Conservation (phyloP, 1,140 invertebrate species). For the Aphelinus certus region DNA sequence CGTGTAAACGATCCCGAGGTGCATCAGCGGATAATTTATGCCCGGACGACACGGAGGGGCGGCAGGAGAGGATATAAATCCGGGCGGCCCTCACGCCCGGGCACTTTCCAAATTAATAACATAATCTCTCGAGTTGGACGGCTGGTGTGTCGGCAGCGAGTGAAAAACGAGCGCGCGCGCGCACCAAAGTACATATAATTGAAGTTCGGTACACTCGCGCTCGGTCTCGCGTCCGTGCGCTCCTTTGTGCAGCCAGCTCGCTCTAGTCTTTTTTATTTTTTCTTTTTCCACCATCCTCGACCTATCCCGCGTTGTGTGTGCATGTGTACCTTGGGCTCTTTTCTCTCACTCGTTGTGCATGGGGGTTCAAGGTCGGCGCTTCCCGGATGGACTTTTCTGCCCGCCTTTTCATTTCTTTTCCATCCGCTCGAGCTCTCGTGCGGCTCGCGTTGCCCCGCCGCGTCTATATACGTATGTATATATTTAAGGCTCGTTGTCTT, state of each 20-base stretch:
- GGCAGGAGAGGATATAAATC: background rate
- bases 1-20: conserved; percentile 13
- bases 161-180: conserved; percentile 28
- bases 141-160: conserved; percentile 4
- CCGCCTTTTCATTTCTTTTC: conserved; percentile 20
- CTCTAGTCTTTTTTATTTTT: background rate
- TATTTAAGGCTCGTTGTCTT: background rate
- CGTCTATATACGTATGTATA: too few species aligned
- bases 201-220: conserved; percentile 19
- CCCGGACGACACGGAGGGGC: conserved; percentile 11
- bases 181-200: conserved; percentile 26
- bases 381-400: conserved; percentile 12
- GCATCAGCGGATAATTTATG: conserved; percentile 22
- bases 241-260: conserved; percentile 15
- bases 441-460: too few species aligned
- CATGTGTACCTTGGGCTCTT: background rate
- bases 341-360: conserved; percentile 6
- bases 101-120: conserved; percentile 32
- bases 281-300: background rate
- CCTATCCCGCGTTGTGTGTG: conserved; percentile 1
- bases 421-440: background rate
- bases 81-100: background rate
- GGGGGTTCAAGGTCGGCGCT: conserved; percentile 23
- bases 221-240: background rate
- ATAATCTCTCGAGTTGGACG: conserved; percentile 23